phyloP scores from a whole-genome alignment of 2,888 invertebrate species.

The Cataglyphis livida region DNA sequence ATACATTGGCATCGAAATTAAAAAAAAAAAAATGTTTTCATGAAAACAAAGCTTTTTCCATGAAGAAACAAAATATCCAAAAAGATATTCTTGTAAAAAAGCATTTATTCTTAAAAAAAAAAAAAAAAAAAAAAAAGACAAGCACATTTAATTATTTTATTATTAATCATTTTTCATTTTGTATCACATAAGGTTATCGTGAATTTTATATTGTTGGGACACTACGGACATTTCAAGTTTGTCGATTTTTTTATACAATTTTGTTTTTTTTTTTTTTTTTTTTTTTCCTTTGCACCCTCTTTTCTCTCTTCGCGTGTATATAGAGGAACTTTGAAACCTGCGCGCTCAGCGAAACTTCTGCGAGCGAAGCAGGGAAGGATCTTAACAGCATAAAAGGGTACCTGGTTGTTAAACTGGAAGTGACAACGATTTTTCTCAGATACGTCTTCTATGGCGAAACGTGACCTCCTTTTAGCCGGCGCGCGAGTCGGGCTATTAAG shows the following conservation, averaged over 20 bases:
- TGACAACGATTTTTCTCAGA: conserved; percentile 79
- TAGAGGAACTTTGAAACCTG: conserved; percentile 22
- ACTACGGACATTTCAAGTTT: neutral
- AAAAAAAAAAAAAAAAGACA: neutral
- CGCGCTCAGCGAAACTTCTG: conserved; percentile 20
- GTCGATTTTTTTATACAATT: neutral
- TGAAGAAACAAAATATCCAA: neutral
- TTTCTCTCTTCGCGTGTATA: neutral
- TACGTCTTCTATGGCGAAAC: conserved; percentile 69
- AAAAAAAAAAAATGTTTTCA: too few species aligned
- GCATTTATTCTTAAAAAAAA: neutral
- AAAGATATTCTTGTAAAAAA: neutral
- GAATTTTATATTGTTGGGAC: conserved; percentile 1
- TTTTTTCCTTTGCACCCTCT: neutral
- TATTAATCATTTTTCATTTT: neutral
- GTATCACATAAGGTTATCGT: neutral
- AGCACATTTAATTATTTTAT: neutral
- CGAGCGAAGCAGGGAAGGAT: conserved; percentile 20
- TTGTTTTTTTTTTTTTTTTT: neutral
- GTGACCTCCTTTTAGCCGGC: conserved; percentile 71
- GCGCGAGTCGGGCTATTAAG: conserved; percentile 69
- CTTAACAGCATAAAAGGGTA: conserved; percentile 51
- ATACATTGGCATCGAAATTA: too few species aligned
- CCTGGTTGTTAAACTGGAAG: conserved; percentile 72
- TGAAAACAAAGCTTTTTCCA: too few species aligned